A percentile compares a stretch with the other conserved stretches of the same genome.
phyloP scores from a whole-genome alignment of 2,797 vertebrate species.

The Melanotaenia parkinsoni region DNA sequence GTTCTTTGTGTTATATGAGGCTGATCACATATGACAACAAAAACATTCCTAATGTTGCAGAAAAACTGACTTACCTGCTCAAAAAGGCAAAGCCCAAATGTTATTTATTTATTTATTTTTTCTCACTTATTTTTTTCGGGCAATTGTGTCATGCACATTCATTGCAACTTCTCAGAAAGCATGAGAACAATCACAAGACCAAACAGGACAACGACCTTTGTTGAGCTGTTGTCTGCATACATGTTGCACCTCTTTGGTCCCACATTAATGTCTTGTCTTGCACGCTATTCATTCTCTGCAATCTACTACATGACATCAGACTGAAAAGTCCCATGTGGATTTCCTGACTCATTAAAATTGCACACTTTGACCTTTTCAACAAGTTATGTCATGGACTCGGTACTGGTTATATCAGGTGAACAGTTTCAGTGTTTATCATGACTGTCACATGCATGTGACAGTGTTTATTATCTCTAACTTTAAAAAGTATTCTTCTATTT shows the following conservation, averaged over 20 bases:
- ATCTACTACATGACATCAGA: not conserved
- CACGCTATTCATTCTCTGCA: slow-evolving; percentile 8
- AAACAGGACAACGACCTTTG: not conserved
- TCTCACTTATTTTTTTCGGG: not conserved
- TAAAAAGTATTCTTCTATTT: not conserved
- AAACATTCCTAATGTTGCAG: not conserved
- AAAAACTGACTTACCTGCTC: not conserved
- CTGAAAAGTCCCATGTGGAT: not conserved
- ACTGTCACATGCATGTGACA: not conserved
- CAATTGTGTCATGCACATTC: not conserved
- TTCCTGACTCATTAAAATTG: slow-evolving; percentile 17
- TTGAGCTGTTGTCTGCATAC: not conserved
- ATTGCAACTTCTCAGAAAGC: not conserved
- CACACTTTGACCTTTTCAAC: slow-evolving; percentile 2
- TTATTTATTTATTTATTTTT: not conserved
- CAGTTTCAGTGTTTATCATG: no score
- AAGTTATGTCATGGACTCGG: not conserved
- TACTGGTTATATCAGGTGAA: not conserved
- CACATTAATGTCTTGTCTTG: not conserved
- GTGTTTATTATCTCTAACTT: not conserved
- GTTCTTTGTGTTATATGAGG: not conserved
- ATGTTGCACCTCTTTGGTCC: not conserved
- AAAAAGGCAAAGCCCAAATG: not conserved
- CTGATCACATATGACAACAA: not conserved
- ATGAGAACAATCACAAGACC: slow-evolving; percentile 37